Base-by-base conservation (phyloP, 1,140 invertebrate genomes). In the Telenomus remus region DNA sequence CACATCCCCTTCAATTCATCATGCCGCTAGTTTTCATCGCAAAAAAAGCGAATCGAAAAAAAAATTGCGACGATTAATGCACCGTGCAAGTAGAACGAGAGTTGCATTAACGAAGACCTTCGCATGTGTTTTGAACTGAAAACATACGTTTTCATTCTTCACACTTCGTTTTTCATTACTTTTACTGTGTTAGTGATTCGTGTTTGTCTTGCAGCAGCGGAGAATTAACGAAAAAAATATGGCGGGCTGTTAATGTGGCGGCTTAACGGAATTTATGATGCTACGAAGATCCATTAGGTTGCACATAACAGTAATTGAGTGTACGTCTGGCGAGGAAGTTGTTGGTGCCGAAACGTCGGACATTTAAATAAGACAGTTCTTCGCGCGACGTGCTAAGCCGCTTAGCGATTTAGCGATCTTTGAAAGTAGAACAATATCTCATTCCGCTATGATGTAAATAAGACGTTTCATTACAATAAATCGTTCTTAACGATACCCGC, bases 351-450 rank as follows among this genome's bases (percentile, higher is more conserved):
- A 66, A 78, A 78, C 60, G 66, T 65, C 61, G 56, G 42, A 66
- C 60, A 46, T 66, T 66, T 60, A 71, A 74, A 68, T 66, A 63
- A 71, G 70, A 74, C 69, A 61, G 60, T 73, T 73, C 65, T 60
- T 73, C 60, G 65, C 60, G 47, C 46, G 55, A 60, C 65, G 60
- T 48, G 61, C 50, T 83, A 84, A 84, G 83, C 69, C 64, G 82
- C 83, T 84, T 83, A 85, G 65, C 60, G 79, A 76, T 81, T 83
- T 81, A 83, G 78, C 65, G 42, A 79, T 80, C 77, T 73, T 77
- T 71, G 63, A 79, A 66, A 74, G 73, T 65, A 70, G 54, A 56
- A 53, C 70, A 66, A 77, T 81, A 78, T 81, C 76, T 82, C 76
- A 78, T 80, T 74, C 69, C 63, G 49, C 63, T 49, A 61, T 66